Evolutionary conservation across 1,140 invertebrate genomes (phyloP).

Genomic region (Drosophila burlai): DNA sequence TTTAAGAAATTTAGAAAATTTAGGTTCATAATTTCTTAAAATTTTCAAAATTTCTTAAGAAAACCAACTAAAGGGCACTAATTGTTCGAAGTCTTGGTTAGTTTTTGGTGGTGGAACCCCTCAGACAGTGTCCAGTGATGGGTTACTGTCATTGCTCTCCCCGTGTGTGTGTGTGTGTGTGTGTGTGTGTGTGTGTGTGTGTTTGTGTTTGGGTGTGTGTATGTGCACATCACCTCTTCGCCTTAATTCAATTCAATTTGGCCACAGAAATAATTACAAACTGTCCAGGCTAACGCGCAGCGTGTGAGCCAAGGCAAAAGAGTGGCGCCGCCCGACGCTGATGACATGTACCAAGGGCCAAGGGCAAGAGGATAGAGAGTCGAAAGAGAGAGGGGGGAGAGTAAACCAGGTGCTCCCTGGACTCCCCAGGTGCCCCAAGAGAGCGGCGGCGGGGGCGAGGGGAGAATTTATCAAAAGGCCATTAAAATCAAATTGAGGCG

Average conservation of each 20-base stretch:
- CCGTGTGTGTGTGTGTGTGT: slow-evolving; percentile 8
- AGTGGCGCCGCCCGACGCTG: slow-evolving; percentile 60
- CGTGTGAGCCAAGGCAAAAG: slow-evolving; percentile 64
- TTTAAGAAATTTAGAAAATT: too few species aligned
- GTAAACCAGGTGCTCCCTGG: slow-evolving; percentile 2
- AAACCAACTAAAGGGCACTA: neutral
- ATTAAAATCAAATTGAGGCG: slow-evolving; percentile 78
- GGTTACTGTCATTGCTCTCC: slow-evolving; percentile 20
- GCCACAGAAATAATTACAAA: slow-evolving; percentile 80
- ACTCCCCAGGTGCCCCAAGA: neutral
- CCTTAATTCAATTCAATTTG: slow-evolving; percentile 82
- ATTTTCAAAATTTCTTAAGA: neutral
- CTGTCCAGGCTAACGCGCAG: slow-evolving; percentile 77
- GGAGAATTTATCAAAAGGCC: slow-evolving; percentile 71
- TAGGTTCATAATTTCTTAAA: neutral
- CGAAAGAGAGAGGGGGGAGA: neutral
- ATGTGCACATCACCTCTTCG: slow-evolving; percentile 52
- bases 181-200: neutral
- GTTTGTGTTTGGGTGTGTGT: neutral
- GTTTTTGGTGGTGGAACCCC: neutral
- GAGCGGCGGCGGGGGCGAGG: neutral
- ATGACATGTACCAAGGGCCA: slow-evolving; percentile 60
- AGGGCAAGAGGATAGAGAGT: slow-evolving; percentile 3
- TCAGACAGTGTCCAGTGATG: slow-evolving; percentile 20
- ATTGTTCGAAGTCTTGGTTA: neutral